Evolutionary conservation across 2,888 invertebrate genomes (phyloP).

Genomic region (Patella pellucida): DNA sequence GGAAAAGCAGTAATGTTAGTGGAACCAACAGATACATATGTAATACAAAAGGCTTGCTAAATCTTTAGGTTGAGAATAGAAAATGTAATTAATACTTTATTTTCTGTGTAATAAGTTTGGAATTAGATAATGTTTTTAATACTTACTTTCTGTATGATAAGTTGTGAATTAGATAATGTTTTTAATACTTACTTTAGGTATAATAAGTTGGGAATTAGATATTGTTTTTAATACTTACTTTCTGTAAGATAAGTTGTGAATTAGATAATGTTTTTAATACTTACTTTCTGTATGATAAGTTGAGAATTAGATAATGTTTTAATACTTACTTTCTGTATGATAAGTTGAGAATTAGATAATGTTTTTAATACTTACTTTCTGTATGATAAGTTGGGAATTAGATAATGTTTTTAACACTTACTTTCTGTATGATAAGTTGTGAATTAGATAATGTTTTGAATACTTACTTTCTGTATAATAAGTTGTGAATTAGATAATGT

Average conservation of each 20-base stretch:
- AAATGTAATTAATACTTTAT: too few species aligned
- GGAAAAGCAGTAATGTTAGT: too few species aligned
- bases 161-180: too few species aligned
- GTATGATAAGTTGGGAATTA: not conserved
- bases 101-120: too few species aligned
- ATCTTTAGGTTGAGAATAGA: too few species aligned
- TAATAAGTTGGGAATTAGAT: conserved; percentile 1
- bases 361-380: not conserved
- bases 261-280: not conserved
- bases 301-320: not conserved
- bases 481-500: conserved; percentile 10
- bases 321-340: not conserved
- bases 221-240: not conserved
- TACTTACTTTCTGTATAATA: not conserved
- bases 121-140: not conserved
- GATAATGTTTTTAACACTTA: not conserved
- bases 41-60: too few species aligned
- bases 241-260: not conserved
- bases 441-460: not conserved
- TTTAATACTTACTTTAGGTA: conserved; percentile 1
- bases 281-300: conserved; percentile 9
- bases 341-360: conserved; percentile 7
- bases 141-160: not conserved
- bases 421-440: not conserved
- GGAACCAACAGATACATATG: too few species aligned